phyloP scores from a whole-genome alignment of 2,888 invertebrate species.

The Oscheius sp. region DNA sequence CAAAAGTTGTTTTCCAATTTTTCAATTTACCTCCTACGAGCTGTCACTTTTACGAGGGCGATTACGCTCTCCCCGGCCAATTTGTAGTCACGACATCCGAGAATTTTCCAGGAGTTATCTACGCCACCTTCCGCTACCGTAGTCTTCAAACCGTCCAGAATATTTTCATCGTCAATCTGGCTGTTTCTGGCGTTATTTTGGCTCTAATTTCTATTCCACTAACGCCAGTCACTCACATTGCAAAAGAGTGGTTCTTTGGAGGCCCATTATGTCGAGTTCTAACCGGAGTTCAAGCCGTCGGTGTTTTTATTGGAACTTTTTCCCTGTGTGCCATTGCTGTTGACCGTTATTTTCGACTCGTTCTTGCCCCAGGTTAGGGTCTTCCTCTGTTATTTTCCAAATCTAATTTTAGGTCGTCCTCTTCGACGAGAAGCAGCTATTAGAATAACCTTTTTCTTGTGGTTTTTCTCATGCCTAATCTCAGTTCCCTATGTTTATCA shows the following conservation, averaged over 20 bases:
- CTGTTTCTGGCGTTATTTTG: constrained; percentile 78
- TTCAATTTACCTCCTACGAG: not conserved
- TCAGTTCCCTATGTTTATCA: constrained; percentile 88
- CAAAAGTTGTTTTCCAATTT: not conserved
- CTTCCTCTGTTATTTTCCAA: not conserved
- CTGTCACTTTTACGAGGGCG: not conserved
- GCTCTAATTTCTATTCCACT: constrained; percentile 93
- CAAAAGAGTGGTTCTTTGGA: constrained; percentile 90
- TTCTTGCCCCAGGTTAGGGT: constrained; percentile 43
- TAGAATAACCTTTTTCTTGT: constrained; percentile 45
- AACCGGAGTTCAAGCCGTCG: constrained; percentile 89
- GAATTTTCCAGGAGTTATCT: constrained; percentile 33
- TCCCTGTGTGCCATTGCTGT: constrained; percentile 95
- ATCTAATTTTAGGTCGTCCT: constrained; percentile 37
- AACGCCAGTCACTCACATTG: constrained; percentile 90
- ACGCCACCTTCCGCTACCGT: constrained; percentile 45
- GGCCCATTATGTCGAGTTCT: constrained; percentile 86
- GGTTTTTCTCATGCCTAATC: constrained; percentile 73
- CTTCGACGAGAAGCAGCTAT: constrained; percentile 44
- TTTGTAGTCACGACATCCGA: constrained; percentile 5
- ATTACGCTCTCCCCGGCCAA: not conserved
- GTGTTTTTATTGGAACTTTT: constrained; percentile 93
- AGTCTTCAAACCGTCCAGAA: constrained; percentile 74
- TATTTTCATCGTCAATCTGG: constrained; percentile 92
- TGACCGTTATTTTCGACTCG: constrained; percentile 80